These are phyloP conservation scores for Caenorhabditis wallacei DNA, from an alignment of 2,888 invertebrate species.

Conservation along the genomic window DNA sequence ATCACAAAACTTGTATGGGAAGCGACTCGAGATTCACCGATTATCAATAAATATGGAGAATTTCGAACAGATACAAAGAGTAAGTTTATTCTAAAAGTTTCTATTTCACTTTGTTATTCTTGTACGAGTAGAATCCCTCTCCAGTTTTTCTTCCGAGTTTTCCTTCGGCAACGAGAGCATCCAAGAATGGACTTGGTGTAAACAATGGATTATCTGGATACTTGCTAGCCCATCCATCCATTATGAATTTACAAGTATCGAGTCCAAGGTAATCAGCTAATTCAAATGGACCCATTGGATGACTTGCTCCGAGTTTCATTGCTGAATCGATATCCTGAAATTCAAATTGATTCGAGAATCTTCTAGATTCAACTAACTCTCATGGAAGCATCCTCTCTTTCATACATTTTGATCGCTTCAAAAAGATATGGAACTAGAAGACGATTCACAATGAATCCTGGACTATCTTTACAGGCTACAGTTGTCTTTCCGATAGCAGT, in stretches of 20 bases:
- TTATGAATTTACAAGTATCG: slow-evolving; percentile 88
- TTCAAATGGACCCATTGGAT: slow-evolving; percentile 94
- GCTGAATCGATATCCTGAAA: slow-evolving; percentile 91
- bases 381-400: slow-evolving; percentile 79
- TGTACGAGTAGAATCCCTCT: slow-evolving; percentile 90
- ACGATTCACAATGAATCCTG: slow-evolving; percentile 95
- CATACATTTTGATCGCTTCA: slow-evolving; percentile 90
- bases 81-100: slow-evolving; percentile 15
- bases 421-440: slow-evolving; percentile 90
- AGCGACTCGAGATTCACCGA: slow-evolving; percentile 11
- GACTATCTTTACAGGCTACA: slow-evolving; percentile 93
- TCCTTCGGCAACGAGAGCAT: slow-evolving; percentile 89
- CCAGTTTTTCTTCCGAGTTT: slow-evolving; percentile 90
- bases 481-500: slow-evolving; percentile 90
- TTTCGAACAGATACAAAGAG: background rate
- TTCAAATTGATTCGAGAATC: background rate
- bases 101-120: slow-evolving; percentile 12
- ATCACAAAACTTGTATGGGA: slow-evolving; percentile 39
- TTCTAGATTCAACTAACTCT: slow-evolving; percentile 15
- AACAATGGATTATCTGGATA: slow-evolving; percentile 88
- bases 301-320: slow-evolving; percentile 92
- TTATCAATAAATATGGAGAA: background rate
- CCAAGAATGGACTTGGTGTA: slow-evolving; percentile 86
- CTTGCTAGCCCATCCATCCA: slow-evolving; percentile 89
- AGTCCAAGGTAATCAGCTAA: slow-evolving; percentile 91